Evolutionary conservation across 2,888 invertebrate genomes (phyloP).

Genomic region (Poecilobothrus nobilitatus): DNA sequence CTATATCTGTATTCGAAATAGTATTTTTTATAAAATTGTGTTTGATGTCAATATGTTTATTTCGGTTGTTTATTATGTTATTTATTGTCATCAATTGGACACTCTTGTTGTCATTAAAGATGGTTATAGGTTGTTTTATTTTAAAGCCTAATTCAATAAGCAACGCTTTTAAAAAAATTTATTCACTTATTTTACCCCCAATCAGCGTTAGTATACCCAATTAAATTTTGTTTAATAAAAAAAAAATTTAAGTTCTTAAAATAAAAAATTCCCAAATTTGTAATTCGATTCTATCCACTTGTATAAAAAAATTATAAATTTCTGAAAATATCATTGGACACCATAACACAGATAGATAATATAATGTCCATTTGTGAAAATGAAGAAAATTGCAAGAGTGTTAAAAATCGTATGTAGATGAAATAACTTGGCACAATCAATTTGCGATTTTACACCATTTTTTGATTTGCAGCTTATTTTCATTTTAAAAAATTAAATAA

Average conservation of each 20-base stretch:
- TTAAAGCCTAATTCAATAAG: conserved; percentile 18
- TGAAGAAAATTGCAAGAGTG: no score
- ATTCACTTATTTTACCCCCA: conserved; percentile 24
- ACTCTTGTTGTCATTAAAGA: conserved; percentile 24
- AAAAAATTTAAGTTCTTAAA: conserved; percentile 18
- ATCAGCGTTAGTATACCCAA: conserved; percentile 24
- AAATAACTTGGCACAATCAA: no score
- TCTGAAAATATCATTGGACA: no score
- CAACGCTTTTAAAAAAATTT: conserved; percentile 18
- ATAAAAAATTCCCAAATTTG: no score
- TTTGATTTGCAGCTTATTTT: no score
- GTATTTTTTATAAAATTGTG: conserved; percentile 21
- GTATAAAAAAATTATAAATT: no score
- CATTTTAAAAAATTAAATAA: no score
- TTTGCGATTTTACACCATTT: no score
- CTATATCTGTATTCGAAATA: conserved; percentile 9
- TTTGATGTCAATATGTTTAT: conserved; percentile 23
- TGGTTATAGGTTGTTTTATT: conserved; percentile 14
- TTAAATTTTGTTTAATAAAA: conserved; percentile 13
- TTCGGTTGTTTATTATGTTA: conserved; percentile 19
- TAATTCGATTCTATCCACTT: no score
- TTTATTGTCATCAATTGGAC: conserved; percentile 19
- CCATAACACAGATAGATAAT: no score
- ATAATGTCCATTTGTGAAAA: no score
- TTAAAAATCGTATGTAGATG: no score